phyloP scores from a whole-genome alignment of 1,140 invertebrate species.

The Caenorhabditis brenneri region DNA sequence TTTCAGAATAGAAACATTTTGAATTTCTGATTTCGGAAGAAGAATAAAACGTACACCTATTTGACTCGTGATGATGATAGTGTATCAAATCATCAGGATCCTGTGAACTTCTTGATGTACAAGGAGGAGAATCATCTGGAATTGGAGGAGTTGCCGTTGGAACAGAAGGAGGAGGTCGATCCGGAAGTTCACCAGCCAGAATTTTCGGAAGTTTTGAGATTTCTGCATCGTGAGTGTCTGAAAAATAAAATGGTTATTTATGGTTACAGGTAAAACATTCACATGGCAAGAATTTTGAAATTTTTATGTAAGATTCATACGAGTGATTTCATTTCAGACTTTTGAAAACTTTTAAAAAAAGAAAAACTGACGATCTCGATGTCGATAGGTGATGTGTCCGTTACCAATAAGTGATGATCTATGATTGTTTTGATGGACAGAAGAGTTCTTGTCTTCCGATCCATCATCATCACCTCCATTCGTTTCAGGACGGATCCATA shows the following conservation, averaged over 20 bases:
- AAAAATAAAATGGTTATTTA: background rate
- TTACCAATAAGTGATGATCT: constrained; percentile 34
- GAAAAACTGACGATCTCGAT: constrained; percentile 8
- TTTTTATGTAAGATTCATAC: too few species aligned
- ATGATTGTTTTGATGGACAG: constrained; percentile 26
- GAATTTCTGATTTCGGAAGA: background rate
- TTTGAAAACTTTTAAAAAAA: too few species aligned
- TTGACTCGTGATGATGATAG: constrained; percentile 23
- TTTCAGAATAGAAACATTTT: too few species aligned
- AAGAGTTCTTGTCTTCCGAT: constrained; percentile 27
- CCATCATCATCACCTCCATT: constrained; percentile 45
- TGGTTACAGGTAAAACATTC: too few species aligned
- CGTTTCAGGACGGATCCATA: constrained; percentile 69
- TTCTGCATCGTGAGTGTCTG: constrained; percentile 13
- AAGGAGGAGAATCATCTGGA: constrained; percentile 33
- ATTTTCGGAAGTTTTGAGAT: constrained; percentile 23
- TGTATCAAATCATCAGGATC: constrained; percentile 13
- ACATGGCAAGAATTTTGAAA: too few species aligned
- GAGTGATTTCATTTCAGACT: too few species aligned
- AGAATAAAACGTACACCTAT: constrained; percentile 10
- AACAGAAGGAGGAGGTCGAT: constrained; percentile 25
- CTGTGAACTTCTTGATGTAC: constrained; percentile 42
- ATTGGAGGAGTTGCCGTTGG: constrained; percentile 34
- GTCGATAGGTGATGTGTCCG: constrained; percentile 44
- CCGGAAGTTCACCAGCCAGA: constrained; percentile 21